Base-by-base conservation (phyloP, 2,888 invertebrate species). In the Euzetes globulus region DNA sequence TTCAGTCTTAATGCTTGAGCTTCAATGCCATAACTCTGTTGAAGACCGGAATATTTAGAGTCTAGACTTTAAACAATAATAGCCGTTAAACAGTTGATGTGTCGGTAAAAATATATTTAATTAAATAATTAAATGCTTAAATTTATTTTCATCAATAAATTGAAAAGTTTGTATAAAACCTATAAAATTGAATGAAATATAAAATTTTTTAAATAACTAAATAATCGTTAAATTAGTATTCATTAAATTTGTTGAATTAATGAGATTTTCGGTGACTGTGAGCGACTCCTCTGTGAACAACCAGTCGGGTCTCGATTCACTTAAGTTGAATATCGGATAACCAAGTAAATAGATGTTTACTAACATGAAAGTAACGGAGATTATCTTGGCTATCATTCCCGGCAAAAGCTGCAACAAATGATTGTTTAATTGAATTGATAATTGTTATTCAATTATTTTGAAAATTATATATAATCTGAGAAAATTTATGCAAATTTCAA, bases 321-420 rank as follows among this genome's bases (percentile, higher is more conserved):
- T 22, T 19, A 73, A 41, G 37, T 37, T 50, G 27, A 73, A 73
- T 19, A 73, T 73, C 4, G 70, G 52, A 71, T 71, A 70, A 25
- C 74, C 74, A 13, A 74, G 52, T 33, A 74, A 37, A 29, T 70
- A 52, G 15, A 70, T 74, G 52, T 74, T 74, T 17, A 74, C 3
- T 29, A 60, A 37, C 70, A 74, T 70, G 29, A 74, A 29, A 3
- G 41, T 7, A 27, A 74, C 52, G 13, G 70, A 60, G 7, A 74
- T 74, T 4, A 22, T 74, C 41, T 74, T 74, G 19, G 74, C 74
- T 52, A 74, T 74, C 9, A 74, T 19, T 25, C 74, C 74, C 1
- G 74, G 74, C 15, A 74, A 50, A 15, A 74, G 47, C 73, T 73
- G 41, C 25, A 7, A 73, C 37, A n/a, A 47, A 50, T 3, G 4